Base-by-base conservation (phyloP, 2,888 invertebrate species). In the Hemistola chrysoprasaria region DNA sequence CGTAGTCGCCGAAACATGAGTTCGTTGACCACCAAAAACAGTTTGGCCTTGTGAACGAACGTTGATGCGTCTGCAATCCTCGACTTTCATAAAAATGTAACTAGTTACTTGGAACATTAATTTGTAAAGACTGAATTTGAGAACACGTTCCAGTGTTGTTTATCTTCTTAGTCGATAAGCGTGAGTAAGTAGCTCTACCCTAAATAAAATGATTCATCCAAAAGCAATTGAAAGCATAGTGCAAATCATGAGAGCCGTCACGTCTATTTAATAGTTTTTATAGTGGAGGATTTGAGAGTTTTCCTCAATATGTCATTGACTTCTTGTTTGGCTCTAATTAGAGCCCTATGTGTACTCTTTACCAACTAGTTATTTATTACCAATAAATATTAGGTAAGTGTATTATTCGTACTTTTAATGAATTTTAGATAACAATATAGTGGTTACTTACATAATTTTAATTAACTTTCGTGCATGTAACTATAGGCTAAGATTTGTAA, bases 231-330 rank as follows among this genome's bases (percentile, higher is more conserved):
- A 36, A 47, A 34, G 40, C 59, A 57, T 62, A 61, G 53, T 63
- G 58, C 62, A 59, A 69, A 67, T 65, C 62, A 63, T 58, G 59
- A 58, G 63, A 74, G 66, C 66, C 60, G 72, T 77, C 71, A 71
- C 76, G 71, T 70, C 64, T 60, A 67, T 72, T 79, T 67, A 71
- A 67, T 62, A 65, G 57, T 67, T 69, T 72, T 73, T 71, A 65
- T 59, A 59, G 50, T 48, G 54, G 57, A 61, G 53, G 62, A 64
- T 61, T 59, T 26, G 53, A 61, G 52, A 65, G 50, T 77, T 80
- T 78, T 80, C 82, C 82, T 81, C 73, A 78, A 79, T 76, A 65
- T 74, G 76, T 78, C 80, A 73, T 64, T 79, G 82, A 80, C 81
- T 63, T 60, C 57, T 62, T 35, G 53, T 59, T 62, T 55, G 42